Evolutionary conservation across 2,113 vertebrate species (phyloP), one percentile per base, ranked within the genome.

Genomic region (Strix aluco): DNA sequence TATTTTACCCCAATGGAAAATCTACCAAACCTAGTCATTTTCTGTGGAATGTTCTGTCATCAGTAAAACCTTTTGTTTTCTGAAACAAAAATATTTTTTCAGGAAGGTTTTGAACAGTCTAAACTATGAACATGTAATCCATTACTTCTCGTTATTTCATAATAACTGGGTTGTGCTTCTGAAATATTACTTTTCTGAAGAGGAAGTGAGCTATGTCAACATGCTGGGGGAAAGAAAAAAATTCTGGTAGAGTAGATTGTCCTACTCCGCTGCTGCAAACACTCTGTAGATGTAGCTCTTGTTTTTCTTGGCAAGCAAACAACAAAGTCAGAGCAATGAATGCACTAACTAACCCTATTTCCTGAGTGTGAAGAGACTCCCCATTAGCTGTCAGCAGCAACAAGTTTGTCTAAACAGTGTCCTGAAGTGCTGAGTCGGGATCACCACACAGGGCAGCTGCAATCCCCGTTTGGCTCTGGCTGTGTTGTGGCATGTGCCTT

Each of bases 261-360:
- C n/a, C 74, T 77, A 29, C 27, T 46, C 30, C 62, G 49, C 27
- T 85, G 54, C 85, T 71, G 59, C 44, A 88, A 92, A 67, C 14
- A 18, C 47, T 27, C 40, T 1, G 1, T 34, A 81, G 34, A 49
- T 73, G 20, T 52, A 69, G n/a, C 29, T 86, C 42, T 65, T 86
- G 61, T 81, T 94, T 91, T 62, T 32, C n/a, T 90, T 95, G 85
- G 54, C 87, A 80, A 81, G 30, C 6, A 85, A 80, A 85, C 27
- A 58, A 23, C 74, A 92, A 69, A 87, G 55, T 32, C 77, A 73
- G 32, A 52, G 80, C 71, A 86, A 66, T n/a, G 29, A 75, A 85
- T 20, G n/a, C n/a, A 73, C 42, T 63, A 54, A 69, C 52, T 59
- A 70, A 51, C 29, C 32, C 25, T 55, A 7, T 79, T 88, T 93